Evolutionary conservation across 2,888 invertebrate species (phyloP).

Genomic region (Orthonychiurus folsomi): DNA sequence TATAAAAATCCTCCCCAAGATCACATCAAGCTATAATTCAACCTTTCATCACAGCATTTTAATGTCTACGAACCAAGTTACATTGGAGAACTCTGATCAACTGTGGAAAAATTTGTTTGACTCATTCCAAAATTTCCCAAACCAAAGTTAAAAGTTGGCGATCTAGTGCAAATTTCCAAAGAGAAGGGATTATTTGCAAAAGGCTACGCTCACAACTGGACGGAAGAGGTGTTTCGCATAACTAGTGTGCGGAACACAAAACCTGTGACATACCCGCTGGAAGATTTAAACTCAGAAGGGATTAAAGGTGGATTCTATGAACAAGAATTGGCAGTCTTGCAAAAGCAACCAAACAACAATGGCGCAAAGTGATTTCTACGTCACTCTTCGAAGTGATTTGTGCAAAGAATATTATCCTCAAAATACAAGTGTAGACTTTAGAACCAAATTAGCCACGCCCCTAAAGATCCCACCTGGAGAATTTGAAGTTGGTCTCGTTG

Average conservation of each 20-base stretch:
- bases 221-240: background rate
- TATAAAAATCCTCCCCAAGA: background rate
- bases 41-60: background rate
- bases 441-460: background rate
- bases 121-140: background rate
- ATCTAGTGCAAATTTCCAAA: background rate
- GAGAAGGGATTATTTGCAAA: background rate
- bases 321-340: background rate
- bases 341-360: no score
- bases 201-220: background rate
- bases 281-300: background rate
- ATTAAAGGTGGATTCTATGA: background rate
- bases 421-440: background rate
- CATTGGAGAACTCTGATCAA: background rate
- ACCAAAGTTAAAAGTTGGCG: background rate
- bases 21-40: background rate
- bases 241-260: background rate
- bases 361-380: background rate
- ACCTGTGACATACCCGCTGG: background rate
- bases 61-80: background rate
- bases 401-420: background rate
- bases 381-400: background rate
- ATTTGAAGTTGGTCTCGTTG: background rate
- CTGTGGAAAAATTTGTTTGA: background rate
- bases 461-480: background rate